Evolutionary conservation across 2,797 vertebrate genomes (phyloP), one percentile per base, ranked within the genome.

Genomic region (Otolemur crassicaudatus): DNA sequence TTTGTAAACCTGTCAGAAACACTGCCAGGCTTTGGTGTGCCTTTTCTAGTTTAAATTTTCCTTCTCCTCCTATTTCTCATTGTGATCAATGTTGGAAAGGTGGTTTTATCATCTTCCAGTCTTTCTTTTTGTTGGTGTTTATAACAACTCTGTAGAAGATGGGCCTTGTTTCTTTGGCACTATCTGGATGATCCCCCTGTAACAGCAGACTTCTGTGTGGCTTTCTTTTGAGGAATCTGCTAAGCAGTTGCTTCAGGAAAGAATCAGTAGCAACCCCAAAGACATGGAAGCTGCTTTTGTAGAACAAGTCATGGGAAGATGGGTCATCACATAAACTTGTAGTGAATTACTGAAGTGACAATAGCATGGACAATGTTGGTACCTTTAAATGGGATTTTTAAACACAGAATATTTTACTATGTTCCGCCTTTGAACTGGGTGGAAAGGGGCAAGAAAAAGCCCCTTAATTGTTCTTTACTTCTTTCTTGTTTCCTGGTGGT

Each of bases 1-100:
- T 94, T 79, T 96, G 67, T 87, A 82, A 96, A 82, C 46, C 95
- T 92, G 83, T 83, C 90, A 91, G 72, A 75, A 91, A 84, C 3
- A 13, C 9, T 49, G 60, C 60, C 83, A 89, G 91, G 70, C n/a
- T 75, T 58, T 65, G 20, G 23, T 29, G 31, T 27, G 77, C 89
- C 58, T 83, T 93, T 84, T 69, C 31, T 65, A 82, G 82, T 94
- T 75, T 40, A 76, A 93, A n/a, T 87, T 16, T 6, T 40, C 77
- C 70, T 86, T 73, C 76, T 53, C 67, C 67, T 81, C 90, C 77
- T 86, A 22, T 83, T 92, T 53, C n/a, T 92, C 87, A 91, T 76
- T 94, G 82, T 95, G 76, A 94, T 97, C 25, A 3, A 87, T 98
- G 95, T 97, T 53, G 34, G 82, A 34, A 86, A 94, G 81, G 65